Percentiles rank a stretch among this genome's conserved stretches.
These are phyloP conservation scores for Pyrrhia umbra DNA, from an alignment of 2,888 invertebrate genomes.

Conservation along the genomic window DNA sequence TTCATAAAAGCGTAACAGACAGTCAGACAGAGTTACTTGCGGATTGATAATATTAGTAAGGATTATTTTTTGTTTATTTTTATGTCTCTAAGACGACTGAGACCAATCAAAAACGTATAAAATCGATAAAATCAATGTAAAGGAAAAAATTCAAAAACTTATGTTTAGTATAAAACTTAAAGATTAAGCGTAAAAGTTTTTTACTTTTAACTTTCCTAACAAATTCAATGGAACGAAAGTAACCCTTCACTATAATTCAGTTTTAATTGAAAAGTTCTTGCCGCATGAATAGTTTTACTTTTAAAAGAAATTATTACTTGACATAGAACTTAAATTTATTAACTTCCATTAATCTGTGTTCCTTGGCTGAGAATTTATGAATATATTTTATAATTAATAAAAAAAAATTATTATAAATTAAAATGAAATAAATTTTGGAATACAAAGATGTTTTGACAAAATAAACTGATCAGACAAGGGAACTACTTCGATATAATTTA, in stretches of 20 bases:
- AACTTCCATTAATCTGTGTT: slow-evolving; percentile 2
- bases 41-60: too few relatives aligned
- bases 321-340: background rate
- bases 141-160: slow-evolving; percentile 3
- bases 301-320: background rate
- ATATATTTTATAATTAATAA: too few relatives aligned
- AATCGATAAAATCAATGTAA: background rate
- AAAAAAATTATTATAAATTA: too few relatives aligned
- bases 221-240: slow-evolving; percentile 3
- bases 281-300: slow-evolving; percentile 5
- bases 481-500: too few relatives aligned
- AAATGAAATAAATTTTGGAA: too few relatives aligned
- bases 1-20: too few relatives aligned
- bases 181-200: background rate
- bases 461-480: too few relatives aligned
- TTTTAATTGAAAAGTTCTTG: slow-evolving; percentile 9
- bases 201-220: background rate
- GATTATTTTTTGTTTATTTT: too few relatives aligned
- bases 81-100: too few relatives aligned
- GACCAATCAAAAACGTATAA: background rate
- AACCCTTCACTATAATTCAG: background rate
- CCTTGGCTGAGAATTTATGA: background rate
- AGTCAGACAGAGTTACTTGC: too few relatives aligned
- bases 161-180: background rate
- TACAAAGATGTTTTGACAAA: too few relatives aligned